phyloP scores from a whole-genome alignment of 1,140 invertebrate species.

The Galleria mellonella region DNA sequence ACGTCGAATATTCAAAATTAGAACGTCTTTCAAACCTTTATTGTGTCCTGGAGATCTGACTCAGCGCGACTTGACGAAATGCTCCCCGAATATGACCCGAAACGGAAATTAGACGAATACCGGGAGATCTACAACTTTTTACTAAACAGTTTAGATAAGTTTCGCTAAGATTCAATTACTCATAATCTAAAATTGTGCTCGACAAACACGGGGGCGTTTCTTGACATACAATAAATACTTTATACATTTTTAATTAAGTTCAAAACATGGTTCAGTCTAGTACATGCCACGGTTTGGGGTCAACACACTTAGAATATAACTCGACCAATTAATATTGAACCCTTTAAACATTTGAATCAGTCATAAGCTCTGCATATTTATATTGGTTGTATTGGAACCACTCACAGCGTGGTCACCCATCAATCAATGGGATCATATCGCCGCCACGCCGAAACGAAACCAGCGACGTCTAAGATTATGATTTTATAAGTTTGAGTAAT shows the following conservation, averaged over 20 bases:
- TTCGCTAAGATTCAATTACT: constrained; percentile 21
- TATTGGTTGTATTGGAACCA: constrained; percentile 8
- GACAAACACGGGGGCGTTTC: constrained; percentile 41
- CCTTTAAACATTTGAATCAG: not conserved
- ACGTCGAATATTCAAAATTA: constrained; percentile 21
- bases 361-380: constrained; percentile 5
- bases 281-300: constrained; percentile 38
- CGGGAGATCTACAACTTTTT: constrained; percentile 14
- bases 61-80: constrained; percentile 15
- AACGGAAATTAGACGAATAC: constrained; percentile 40
- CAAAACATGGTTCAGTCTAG: constrained; percentile 50
- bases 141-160: constrained; percentile 17
- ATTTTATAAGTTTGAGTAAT: constrained; percentile 67
- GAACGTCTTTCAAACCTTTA: constrained; percentile 7
- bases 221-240: constrained; percentile 53
- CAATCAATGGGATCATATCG: constrained; percentile 72
- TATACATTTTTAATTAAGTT: constrained; percentile 68
- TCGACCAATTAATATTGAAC: constrained; percentile 31
- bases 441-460: constrained; percentile 52
- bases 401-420: constrained; percentile 64
- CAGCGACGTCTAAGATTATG: constrained; percentile 53
- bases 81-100: constrained; percentile 21
- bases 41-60: constrained; percentile 15
- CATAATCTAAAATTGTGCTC: constrained; percentile 39
- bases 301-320: constrained; percentile 54